Evolutionary conservation across 2,113 vertebrate genomes (phyloP).

Genomic region (Antechinus flavipes): DNA sequence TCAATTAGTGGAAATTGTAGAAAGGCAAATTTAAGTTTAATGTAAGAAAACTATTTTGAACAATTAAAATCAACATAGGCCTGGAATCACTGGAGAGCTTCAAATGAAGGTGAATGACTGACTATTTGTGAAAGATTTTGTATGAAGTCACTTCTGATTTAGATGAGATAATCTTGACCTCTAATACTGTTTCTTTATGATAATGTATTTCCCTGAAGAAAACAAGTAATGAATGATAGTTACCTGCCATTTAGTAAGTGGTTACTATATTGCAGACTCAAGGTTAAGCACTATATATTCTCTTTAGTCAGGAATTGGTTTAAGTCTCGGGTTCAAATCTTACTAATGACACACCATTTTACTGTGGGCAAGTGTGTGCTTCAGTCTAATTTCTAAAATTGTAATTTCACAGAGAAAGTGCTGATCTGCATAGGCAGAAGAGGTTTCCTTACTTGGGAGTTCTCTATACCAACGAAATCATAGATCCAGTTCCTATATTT

Average conservation of each 20-base stretch:
- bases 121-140: not conserved
- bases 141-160: not conserved
- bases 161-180: not conserved
- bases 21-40: not conserved
- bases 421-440: not conserved
- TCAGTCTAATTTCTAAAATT: not conserved
- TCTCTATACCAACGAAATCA: not conserved
- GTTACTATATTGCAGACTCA: not conserved
- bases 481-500: not conserved
- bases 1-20: not conserved
- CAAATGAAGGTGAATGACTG: not conserved
- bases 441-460: not conserved
- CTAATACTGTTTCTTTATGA: not conserved
- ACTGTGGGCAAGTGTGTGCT: not conserved
- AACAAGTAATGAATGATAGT: not conserved
- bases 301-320: not conserved
- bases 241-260: not conserved
- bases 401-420: not conserved
- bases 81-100: not conserved
- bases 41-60: not conserved
- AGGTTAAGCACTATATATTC: conserved; percentile 24
- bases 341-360: not conserved
- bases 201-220: not conserved
- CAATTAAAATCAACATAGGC: not conserved
- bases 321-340: not conserved